A percentile compares a stretch with the other conserved stretches of the same genome.
Conservation (phyloP, 2,797 vertebrate species). For the Mycteria americana region DNA sequence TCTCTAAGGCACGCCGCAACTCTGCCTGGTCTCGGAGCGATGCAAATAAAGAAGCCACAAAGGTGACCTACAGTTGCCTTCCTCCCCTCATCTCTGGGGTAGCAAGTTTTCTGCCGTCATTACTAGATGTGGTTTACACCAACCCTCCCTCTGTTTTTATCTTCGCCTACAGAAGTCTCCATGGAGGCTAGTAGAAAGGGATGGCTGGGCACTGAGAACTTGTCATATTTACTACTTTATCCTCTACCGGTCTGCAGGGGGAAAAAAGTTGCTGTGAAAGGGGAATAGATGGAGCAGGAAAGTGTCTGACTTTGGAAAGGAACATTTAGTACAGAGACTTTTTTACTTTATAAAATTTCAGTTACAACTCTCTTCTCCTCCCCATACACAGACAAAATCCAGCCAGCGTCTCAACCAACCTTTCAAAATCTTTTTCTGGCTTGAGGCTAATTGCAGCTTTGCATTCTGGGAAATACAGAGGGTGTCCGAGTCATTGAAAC, state of each 20-base stretch:
- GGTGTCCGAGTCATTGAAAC: slow-evolving; percentile 8
- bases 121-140: slow-evolving; percentile 36
- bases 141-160: neutral
- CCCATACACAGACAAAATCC: neutral
- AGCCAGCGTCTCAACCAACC: neutral
- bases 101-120: accelerated
- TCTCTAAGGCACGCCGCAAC: neutral
- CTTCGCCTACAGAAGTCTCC: neutral
- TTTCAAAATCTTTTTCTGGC: slow-evolving; percentile 28
- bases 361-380: neutral
- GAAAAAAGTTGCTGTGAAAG: neutral
- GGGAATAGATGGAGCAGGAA: neutral
- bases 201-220: neutral
- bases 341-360: slow-evolving; percentile 4
- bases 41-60: neutral
- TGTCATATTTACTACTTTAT: slow-evolving; percentile 18
- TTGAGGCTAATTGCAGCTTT: slow-evolving; percentile 47
- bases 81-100: neutral
- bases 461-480: neutral
- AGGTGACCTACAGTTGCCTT: slow-evolving; percentile 16
- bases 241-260: slow-evolving; percentile 4
- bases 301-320: slow-evolving; percentile 48
- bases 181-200: slow-evolving; percentile 2
- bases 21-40: neutral
- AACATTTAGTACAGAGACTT: slow-evolving; percentile 1